Evolutionary conservation across 2,888 invertebrate genomes (phyloP), one percentile per base, ranked within the genome.

Genomic region (Gortyna flavago): DNA sequence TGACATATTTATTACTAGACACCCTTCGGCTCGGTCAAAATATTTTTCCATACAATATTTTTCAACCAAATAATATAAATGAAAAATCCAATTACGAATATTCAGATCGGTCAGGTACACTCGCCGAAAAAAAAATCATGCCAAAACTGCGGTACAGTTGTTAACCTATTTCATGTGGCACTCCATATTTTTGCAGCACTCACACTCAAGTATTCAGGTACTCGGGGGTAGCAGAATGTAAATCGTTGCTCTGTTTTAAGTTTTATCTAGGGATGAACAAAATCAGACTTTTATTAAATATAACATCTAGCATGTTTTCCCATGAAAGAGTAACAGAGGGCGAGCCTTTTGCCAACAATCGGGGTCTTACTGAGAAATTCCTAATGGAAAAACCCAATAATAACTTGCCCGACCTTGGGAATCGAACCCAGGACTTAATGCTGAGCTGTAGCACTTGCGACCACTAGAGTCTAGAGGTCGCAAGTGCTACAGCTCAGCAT

Each of bases 111-210:
- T 81, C 87, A 81, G 79, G 81, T 75, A 82, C 84, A 79, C 74
- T 85, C 69, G 41, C 35, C 72, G 48, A 51, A 72, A 85, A 83
- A 84, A 87, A 73, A 32, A 38, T 62, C 77, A 76, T 68, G 79
- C 83, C 80, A 82, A 85, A 85, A 81, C 80, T 79, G 75, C 68
- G 71, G 86, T 83, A 62, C 79, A 78, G 75, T 81, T 73, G 88
- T 88, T 89, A 86, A 88, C 89, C 84, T 76, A 89, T 88, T 88
- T 88, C 77, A 75, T 65, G 67, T 61, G 62, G 68, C 70, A 75
- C 73, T 85, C 65, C 74, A 85, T 85, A 81, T 84, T 87, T 84
- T 75, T 83, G 77, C 77, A 77, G 88, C 66, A 77, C 75, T 80
- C 72, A 64, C 66, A 77, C 75, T 80, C 72, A 64, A 64, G 16